Evolutionary conservation across 2,888 invertebrate genomes (phyloP), one percentile per base, ranked within the genome.

Genomic region (Acheta domesticus): DNA sequence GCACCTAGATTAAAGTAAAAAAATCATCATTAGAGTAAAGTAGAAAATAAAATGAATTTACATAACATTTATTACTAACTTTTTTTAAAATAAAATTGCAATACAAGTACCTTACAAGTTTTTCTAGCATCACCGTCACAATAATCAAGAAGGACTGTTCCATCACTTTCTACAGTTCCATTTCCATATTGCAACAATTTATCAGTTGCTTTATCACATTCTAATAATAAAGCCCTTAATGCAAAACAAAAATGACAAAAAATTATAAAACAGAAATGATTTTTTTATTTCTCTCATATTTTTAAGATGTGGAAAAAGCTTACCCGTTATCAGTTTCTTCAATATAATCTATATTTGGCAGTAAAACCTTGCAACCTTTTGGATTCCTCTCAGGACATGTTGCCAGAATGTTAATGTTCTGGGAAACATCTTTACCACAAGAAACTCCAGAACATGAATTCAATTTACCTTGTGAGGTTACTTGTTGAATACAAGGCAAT

Each of bases 131-230:
- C 16, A 21, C 75, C 75, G 12, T 36, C 36, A 21, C 16, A n/a
- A 75, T 75, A 75, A 75, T 75, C 75, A 14, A 75, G 36, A 8
- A 75, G 23, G 16, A 75, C 75, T 8, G 75, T 75, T 12, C 36
- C 75, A 75, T 75, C 62, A 62, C 16, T 23, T 11, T 75, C 75
- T 23, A 75, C 16, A 21, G 75, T 16, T 20, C 21, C 75, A 23
- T n/a, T 36, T 74, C 21, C 74, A 75, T 75, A 75, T 19, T 75
- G 75, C 21, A 75, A 19, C 21, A 75, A 21, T 75, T 75, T 75
- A n/a, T 36, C 75, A 75, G 62, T 16, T 19, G n/a, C 62, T 62
- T 62, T 62, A n/a, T 62, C 62, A 62, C 62, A 62, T 62, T 62
- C 62, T n/a, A 62, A 62, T 19, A 62, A n/a, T 62, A 62, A 62